A percentile compares a stretch with the other conserved stretches of the same genome.
Evolutionary conservation across 2,113 vertebrate species (phyloP).

Genomic region (Rhegmatorhina hoffmannsi): DNA sequence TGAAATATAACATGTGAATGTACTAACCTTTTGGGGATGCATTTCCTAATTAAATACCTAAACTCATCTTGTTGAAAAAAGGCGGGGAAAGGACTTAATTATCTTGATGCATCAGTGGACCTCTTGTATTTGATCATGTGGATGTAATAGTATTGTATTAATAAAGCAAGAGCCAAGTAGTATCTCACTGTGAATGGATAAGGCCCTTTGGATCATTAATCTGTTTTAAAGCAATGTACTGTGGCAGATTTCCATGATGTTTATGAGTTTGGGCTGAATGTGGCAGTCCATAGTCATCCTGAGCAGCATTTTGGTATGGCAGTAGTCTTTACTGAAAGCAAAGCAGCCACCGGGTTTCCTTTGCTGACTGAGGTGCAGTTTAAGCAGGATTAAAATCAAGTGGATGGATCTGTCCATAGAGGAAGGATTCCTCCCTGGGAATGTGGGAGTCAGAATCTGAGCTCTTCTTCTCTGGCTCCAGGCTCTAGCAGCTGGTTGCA

Average conservation of each 20-base stretch:
- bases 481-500: conserved; percentile 15
- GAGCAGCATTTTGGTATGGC: neutral
- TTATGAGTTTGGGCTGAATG: conserved; percentile 19
- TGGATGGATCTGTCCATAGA: neutral
- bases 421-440: neutral
- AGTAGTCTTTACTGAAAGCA: neutral
- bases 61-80: conserved; percentile 11
- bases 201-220: neutral
- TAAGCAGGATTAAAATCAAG: neutral
- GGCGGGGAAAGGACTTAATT: conserved; percentile 19
- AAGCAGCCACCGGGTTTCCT: neutral
- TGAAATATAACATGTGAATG: conserved; percentile 64
- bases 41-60: conserved; percentile 71
- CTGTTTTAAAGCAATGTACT: neutral
- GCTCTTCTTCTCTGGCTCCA: neutral
- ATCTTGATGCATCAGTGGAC: conserved; percentile 14
- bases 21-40: conserved; percentile 66
- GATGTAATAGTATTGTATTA: conserved; percentile 9
- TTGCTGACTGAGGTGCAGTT: neutral
- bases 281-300: neutral
- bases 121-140: conserved; percentile 24
- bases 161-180: conserved; percentile 39
- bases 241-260: neutral
- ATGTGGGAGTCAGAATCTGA: neutral
- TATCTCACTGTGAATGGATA: conserved; percentile 29